Evolutionary conservation across 2,888 invertebrate species (phyloP).

Genomic region (Pammene fasciana): DNA sequence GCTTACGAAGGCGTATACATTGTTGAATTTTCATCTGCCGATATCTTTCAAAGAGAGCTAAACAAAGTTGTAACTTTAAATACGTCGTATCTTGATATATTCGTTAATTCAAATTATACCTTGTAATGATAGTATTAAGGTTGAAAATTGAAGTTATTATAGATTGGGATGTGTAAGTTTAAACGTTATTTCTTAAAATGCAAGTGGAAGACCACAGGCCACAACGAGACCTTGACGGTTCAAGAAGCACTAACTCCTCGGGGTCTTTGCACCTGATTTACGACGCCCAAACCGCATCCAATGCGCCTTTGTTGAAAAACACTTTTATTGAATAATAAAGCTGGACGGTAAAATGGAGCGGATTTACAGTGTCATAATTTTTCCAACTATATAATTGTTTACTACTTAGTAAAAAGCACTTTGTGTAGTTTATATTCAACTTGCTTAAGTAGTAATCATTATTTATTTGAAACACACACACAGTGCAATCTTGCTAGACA

Average conservation of each 20-base stretch:
- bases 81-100: neutral
- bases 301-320: constrained; percentile 78
- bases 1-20: constrained; percentile 20
- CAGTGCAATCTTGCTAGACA: no score
- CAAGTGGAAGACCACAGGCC: constrained; percentile 50
- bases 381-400: constrained; percentile 57
- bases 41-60: constrained; percentile 8
- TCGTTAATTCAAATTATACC: neutral
- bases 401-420: neutral
- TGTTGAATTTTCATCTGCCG: constrained; percentile 32
- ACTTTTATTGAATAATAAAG: constrained; percentile 82
- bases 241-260: constrained; percentile 71
- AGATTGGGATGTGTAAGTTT: neutral
- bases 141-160: neutral
- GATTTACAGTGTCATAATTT: constrained; percentile 79
- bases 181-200: constrained; percentile 6
- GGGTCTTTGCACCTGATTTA: constrained; percentile 81
- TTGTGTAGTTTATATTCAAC: neutral
- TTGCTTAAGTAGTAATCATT: neutral
- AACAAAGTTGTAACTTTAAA: neutral
- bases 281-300: constrained; percentile 76
- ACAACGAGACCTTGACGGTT: constrained; percentile 77
- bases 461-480: neutral
- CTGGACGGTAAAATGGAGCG: constrained; percentile 76
- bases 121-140: neutral